Evolutionary conservation across 2,888 invertebrate species (phyloP), one percentile per base, ranked within the genome.

Genomic region (Sinhomidia bicolor): DNA sequence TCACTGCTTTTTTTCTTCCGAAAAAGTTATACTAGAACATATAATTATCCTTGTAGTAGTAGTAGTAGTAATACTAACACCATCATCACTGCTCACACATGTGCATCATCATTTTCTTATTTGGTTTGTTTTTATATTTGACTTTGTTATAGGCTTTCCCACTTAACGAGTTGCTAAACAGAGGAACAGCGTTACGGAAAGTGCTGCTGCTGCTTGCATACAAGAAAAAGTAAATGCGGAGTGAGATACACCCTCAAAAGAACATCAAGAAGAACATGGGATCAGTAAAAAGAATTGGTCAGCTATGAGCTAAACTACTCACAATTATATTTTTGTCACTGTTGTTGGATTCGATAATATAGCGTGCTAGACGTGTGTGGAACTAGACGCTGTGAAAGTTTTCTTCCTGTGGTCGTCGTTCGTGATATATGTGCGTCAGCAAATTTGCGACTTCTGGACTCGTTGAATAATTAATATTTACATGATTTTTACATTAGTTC

Each of bases 401-500:
- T 54, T 57, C 57, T 79, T 20, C n/a, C 14, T 74, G n/a, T n/a
- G n/a, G 68, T 71, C 71, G n/a, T 1, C 23, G 44, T 23, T 41
- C 26, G 81, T 81, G 44, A 29, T 36, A 12, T 10, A 23, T 14
- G 41, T 60, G 79, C 62, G 62, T 80, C 80, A 80, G 44, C 60
- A 60, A 80, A 41, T n/a, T 68, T 44, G 74, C 14, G 36, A 12
- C 26, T 74, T 26, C 23, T 41, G 44, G 71, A 23, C 47, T 74
- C 47, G 5, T 9, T 74, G 62, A 74, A 76, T 85, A 62, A 76
- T 84, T 60, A 44, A 74, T 54, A 74, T 47, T 76, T 76, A 36
- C 74, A 85, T 29, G 62, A 60, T 41, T 85, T 85, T 76, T 76
- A 62, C 84, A 85, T 85, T 44, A 76, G 26, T 20, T 54, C 51